Evolutionary conservation across 1,140 invertebrate species (phyloP).

Genomic region (Oryzaephilus surinamensis): DNA sequence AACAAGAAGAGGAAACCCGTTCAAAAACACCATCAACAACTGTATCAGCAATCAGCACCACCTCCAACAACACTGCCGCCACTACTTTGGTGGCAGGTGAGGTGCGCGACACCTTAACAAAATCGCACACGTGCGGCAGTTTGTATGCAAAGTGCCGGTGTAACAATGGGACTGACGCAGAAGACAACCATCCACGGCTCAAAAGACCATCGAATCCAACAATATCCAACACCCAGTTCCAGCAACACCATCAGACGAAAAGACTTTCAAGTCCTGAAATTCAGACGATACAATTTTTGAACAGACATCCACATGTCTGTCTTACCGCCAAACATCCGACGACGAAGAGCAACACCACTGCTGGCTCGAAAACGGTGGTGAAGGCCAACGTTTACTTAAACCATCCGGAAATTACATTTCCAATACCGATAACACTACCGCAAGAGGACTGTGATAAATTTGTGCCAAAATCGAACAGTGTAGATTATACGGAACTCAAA

Average conservation of each 20-base stretch:
- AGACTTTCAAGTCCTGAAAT: slow-evolving; percentile 32
- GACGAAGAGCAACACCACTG: background rate
- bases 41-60: slow-evolving; percentile 7
- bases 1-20: slow-evolving; percentile 7
- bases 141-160: slow-evolving; percentile 33
- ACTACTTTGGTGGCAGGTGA: slow-evolving; percentile 8
- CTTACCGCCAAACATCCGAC: slow-evolving; percentile 3
- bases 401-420: slow-evolving; percentile 31
- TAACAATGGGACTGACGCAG: no score
- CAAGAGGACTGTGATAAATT: slow-evolving; percentile 13
- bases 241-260: slow-evolving; percentile 20
- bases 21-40: slow-evolving; percentile 1
- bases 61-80: background rate
- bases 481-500: slow-evolving; percentile 20
- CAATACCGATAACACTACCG: slow-evolving; percentile 22
- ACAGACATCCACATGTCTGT: no score
- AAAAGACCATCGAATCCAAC: slow-evolving; percentile 9
- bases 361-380: slow-evolving; percentile 6
- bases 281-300: no score
- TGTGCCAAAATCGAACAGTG: slow-evolving; percentile 10
- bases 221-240: slow-evolving; percentile 7
- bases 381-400: slow-evolving; percentile 24
- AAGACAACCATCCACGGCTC: background rate
- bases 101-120: slow-evolving; percentile 22
- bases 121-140: slow-evolving; percentile 34